A percentile compares a stretch with the other conserved stretches of the same genome.
These are phyloP conservation scores for Idaea aversata DNA, from an alignment of 2,888 invertebrate genomes.

Conservation along the genomic window DNA sequence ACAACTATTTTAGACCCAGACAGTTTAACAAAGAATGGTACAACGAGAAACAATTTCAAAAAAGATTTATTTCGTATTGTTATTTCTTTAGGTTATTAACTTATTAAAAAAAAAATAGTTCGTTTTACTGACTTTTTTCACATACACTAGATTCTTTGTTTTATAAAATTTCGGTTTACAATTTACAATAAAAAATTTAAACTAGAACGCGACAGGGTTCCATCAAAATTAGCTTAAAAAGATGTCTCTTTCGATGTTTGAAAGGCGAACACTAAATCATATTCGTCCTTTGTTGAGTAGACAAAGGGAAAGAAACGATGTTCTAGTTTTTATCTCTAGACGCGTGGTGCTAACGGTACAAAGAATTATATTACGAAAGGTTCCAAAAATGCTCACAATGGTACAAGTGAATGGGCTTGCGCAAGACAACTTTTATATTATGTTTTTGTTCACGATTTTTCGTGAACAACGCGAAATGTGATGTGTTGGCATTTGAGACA, in stretches of 20 bases:
- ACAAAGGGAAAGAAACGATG: conserved; percentile 63
- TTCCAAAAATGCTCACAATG: conserved; percentile 63
- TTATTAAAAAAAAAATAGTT: background rate
- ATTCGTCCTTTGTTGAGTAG: conserved; percentile 60
- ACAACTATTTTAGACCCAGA: conserved; percentile 50
- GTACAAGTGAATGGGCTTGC: conserved; percentile 65
- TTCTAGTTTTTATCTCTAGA: conserved; percentile 62
- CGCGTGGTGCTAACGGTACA: conserved; percentile 67
- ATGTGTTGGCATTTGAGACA: conserved; percentile 51
- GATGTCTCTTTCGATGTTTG: conserved; percentile 16
- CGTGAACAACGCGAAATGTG: conserved; percentile 56
- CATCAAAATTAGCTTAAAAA: conserved; percentile 27
- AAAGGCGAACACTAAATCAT: conserved; percentile 28
- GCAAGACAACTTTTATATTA: conserved; percentile 56
- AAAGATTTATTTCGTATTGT: conserved; percentile 18
- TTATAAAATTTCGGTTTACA: conserved; percentile 9
- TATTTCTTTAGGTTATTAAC: conserved; percentile 19
- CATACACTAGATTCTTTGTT: conserved; percentile 4
- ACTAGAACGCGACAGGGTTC: conserved; percentile 25
- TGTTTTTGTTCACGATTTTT: conserved; percentile 67
- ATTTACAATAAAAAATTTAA: conserved; percentile 8
- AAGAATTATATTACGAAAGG: conserved; percentile 56
- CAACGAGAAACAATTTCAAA: conserved; percentile 21
- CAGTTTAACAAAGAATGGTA: conserved; percentile 40
- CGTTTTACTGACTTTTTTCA: conserved; percentile 9